Evolutionary conservation across 92 coral and sea anemone species (phyloP).

Genomic region (Bergia puertoricense): DNA sequence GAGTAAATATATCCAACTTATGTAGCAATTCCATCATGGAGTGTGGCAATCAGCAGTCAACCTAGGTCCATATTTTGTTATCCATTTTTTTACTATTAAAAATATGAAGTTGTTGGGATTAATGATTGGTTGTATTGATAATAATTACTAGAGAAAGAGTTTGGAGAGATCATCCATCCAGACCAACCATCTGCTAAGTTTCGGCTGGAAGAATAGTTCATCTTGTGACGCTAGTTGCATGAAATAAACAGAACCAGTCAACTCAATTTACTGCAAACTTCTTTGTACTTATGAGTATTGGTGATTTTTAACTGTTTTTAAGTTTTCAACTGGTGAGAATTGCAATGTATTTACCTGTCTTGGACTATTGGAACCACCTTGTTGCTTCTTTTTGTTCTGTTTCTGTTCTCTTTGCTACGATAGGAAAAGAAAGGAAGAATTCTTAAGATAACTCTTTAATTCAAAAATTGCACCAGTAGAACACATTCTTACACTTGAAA

Average conservation of each 20-base stretch:
- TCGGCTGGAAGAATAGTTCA: not conserved
- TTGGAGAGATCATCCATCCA: not conserved
- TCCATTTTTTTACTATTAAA: too few relatives aligned
- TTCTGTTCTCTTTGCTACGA: constrained; percentile 37
- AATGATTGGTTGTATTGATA: not conserved
- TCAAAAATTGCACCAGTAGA: not conserved
- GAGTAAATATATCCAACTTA: not conserved
- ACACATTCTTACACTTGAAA: too few relatives aligned
- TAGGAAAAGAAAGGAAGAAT: not conserved
- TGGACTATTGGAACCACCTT: constrained; percentile 38
- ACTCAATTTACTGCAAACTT: not conserved
- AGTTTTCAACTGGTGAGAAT: not conserved
- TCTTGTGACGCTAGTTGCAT: not conserved
- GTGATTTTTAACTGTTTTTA: not conserved
- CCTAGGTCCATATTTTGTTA: too few relatives aligned
- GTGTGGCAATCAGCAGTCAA: not conserved
- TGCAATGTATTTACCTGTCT: constrained; percentile 28
- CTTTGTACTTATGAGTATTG: not conserved
- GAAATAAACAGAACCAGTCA: not conserved
- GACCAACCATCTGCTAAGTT: not conserved
- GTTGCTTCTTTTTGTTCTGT: constrained; percentile 39
- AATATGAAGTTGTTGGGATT: not conserved
- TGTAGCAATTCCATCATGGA: not conserved
- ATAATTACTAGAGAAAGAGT: not conserved
- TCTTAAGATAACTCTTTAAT: not conserved